Base-by-base conservation (phyloP, 2,113 vertebrate species). In the Hippoglossus stenolepis region DNA sequence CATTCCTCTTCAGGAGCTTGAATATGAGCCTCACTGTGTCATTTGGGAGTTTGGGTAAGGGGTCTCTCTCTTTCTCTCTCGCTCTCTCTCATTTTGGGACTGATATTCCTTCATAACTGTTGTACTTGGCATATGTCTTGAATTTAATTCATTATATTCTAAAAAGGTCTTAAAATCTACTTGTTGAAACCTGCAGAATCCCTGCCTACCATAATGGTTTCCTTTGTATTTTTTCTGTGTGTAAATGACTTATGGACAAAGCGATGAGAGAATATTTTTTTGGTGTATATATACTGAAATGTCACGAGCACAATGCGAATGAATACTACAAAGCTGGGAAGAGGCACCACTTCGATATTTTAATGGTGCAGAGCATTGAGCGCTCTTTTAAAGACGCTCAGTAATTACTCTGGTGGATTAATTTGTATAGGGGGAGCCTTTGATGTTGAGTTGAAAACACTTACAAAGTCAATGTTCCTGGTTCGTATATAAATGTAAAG, bases 281-380 rank as follows among this genome's bases (percentile, higher is more conserved):
- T 7, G 1, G 6, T 31, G 31, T 31, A 2, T 80, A 59, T 28
- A 62, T 15, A 43, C 35, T 14, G 35, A 35, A 38, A 63, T 14
- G 5, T 51, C 40, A 35, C 24, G 28, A 51, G 65, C 49, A 64
- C 31, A 23, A 17, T 17, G 35, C 23, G 63, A 60, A 5, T 79
- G 12, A 28, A 61, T 63, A n/a, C 62, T 10, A 45, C 23, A 80
- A 61, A 56, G 17, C 51, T 10, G 0, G n/a, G 45, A 43, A 61
- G 5, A 31, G 28, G 54, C 15, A 35, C 3, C 11, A 12, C 70
- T 80, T 82, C 81, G 40, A 85, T 84, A 51, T 68, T 75, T 31
- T 65, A 66, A 67, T 73, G 70, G 18, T 15, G n/a, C 24, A 0
- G 40, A 35, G 12, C 26, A 62, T 26, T 26, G 21, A 70, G 4